These are phyloP conservation scores for Cassiopea xamachana DNA, from an alignment of 30 jellyfish, hydroid and myxozoan species.

Conservation along the genomic window DNA sequence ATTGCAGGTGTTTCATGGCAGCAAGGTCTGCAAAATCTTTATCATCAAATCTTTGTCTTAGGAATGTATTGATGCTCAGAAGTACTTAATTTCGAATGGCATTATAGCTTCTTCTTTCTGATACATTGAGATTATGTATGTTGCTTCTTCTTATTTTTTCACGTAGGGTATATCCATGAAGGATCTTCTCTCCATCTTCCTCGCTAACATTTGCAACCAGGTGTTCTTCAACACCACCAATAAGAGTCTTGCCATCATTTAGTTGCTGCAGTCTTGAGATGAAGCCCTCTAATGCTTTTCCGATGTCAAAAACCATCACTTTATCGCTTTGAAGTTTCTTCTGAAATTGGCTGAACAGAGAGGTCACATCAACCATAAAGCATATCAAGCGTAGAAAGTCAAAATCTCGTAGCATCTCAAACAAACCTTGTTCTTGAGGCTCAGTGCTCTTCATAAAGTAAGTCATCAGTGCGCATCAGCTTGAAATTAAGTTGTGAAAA, in stretches of 20 bases:
- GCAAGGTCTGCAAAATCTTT: constrained; percentile 40
- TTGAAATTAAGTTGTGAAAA: constrained; percentile 38
- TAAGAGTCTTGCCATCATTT: constrained; percentile 28
- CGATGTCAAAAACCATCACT: constrained; percentile 7
- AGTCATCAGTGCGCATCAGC: constrained; percentile 18
- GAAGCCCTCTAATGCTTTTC: constrained; percentile 29
- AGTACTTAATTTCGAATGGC: constrained; percentile 34
- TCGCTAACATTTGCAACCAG: constrained; percentile 18
- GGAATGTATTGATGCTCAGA: constrained; percentile 29
- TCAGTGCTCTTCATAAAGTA: constrained; percentile 27
- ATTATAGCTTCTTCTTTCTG: constrained; percentile 13
- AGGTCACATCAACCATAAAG: constrained; percentile 26
- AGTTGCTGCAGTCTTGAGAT: constrained; percentile 41
- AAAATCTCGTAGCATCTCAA: constrained; percentile 6
- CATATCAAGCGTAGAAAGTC: constrained; percentile 33
- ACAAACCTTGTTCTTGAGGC: constrained; percentile 23
- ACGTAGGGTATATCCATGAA: constrained; percentile 22
- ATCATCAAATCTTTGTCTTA: constrained; percentile 17
- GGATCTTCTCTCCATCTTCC: constrained; percentile 21
- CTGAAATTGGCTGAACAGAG: constrained; percentile 36
- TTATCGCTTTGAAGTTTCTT: constrained; percentile 10
- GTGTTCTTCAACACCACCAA: constrained; percentile 42
- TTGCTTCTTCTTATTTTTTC: constrained; percentile 7
- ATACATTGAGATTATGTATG: constrained; percentile 2
- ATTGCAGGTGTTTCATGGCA: constrained; percentile 40